Conservation (phyloP, 1,140 invertebrate genomes). For the Zaprionus vittiger region DNA sequence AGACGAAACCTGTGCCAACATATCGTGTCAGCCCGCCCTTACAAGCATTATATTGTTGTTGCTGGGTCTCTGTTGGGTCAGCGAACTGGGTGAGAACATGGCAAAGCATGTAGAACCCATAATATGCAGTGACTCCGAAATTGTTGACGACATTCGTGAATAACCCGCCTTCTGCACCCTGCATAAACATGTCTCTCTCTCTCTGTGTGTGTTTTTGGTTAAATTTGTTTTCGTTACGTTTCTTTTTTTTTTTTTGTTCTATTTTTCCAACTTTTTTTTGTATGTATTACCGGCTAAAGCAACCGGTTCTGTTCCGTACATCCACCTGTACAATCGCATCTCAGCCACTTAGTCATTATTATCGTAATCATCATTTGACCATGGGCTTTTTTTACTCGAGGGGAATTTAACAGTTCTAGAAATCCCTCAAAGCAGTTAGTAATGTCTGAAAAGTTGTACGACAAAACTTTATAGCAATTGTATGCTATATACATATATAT, state of each 20-base stretch:
- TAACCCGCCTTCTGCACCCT: conserved; percentile 2
- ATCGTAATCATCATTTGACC: conserved; percentile 30
- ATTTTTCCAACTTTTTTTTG: conserved; percentile 13
- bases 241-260: not conserved
- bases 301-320: conserved; percentile 27
- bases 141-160: conserved; percentile 42
- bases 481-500: not conserved
- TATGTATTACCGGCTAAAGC: conserved; percentile 21
- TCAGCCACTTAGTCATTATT: conserved; percentile 39
- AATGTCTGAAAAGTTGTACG: not conserved
- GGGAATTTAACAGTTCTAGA: not conserved
- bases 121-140: conserved; percentile 26
- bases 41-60: conserved; percentile 15
- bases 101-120: conserved; percentile 45
- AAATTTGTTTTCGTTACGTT: conserved; percentile 3
- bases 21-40: conserved; percentile 26
- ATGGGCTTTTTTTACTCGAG: conserved; percentile 10
- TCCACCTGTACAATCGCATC: conserved; percentile 9
- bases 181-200: not conserved
- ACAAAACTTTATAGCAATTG: no score
- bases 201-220: not conserved
- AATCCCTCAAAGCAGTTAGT: not conserved
- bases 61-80: conserved; percentile 36
- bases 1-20: conserved; percentile 52
- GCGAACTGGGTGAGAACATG: conserved; percentile 52